Evolutionary conservation across 2,797 vertebrate species (phyloP).

Genomic region (Microcaecilia unicolor): DNA sequence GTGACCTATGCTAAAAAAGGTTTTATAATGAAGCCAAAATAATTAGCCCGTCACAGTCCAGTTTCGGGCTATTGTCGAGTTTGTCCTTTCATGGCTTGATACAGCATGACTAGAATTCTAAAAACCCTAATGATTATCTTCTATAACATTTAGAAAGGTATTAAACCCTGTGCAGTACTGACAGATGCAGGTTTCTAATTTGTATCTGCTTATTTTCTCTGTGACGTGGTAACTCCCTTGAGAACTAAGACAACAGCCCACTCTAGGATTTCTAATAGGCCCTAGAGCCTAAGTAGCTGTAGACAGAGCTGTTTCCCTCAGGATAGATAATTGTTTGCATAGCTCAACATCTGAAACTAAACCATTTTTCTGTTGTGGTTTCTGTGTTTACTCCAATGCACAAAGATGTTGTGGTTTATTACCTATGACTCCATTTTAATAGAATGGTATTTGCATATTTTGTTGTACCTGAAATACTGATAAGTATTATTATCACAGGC

Average conservation of each 20-base stretch:
- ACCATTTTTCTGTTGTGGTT: constrained; percentile 52
- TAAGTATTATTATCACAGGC: constrained; percentile 32
- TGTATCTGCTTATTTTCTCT: constrained; percentile 67
- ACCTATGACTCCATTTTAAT: constrained; percentile 47
- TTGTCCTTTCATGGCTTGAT: constrained; percentile 78
- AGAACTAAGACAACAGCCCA: constrained; percentile 64
- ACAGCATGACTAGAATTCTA: constrained; percentile 79
- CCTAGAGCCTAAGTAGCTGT: constrained; percentile 71
- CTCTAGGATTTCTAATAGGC: constrained; percentile 74
- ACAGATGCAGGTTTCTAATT: constrained; percentile 70
- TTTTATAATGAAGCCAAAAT: constrained; percentile 92
- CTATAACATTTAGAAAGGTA: constrained; percentile 67
- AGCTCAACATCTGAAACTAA: constrained; percentile 67
- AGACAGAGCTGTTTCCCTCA: constrained; percentile 67
- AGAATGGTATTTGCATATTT: constrained; percentile 46
- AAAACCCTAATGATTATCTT: constrained; percentile 75
- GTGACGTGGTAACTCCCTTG: constrained; percentile 70
- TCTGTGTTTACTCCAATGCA: constrained; percentile 51
- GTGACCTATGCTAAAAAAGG: constrained; percentile 93
- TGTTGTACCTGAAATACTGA: constrained; percentile 50
- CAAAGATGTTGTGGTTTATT: constrained; percentile 54
- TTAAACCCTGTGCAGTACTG: constrained; percentile 65
- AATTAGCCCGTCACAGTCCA: constrained; percentile 97
- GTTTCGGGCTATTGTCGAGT: constrained; percentile 90
- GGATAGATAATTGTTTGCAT: constrained; percentile 75